Evolutionary conservation across 1,140 invertebrate species (phyloP), one percentile per base, ranked within the genome.

Genomic region (Listronotus oregonensis): DNA sequence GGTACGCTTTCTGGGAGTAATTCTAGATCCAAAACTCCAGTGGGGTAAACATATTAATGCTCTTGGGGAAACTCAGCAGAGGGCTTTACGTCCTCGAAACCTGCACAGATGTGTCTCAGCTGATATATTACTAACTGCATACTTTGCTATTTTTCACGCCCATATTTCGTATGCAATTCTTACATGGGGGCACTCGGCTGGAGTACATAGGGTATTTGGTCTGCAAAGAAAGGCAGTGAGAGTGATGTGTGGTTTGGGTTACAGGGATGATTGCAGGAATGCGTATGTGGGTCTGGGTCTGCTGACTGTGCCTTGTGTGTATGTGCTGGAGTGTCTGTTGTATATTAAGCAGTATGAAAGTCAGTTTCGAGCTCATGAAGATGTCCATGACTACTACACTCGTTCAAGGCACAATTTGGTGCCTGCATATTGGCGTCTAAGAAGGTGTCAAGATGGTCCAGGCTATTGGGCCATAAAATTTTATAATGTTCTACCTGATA

Each of bases 401-500:
- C 31, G 18, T 0, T 6, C 12, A n/a, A 4, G 6, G 34, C 11
- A 21, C 10, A 34, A 52, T 37, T 52, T 52, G n/a, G n/a, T 34
- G 34, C 50, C 50, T 6, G 10, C n/a, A 17, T 52, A 52, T 17
- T 32, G 50, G 10, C 50, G 21, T 17, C 6, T 52, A 7, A 0
- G 50, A 21, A 34, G 21, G 27, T 52, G 50, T 17, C 50, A 52
- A 6, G 21, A 34, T 52, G 50, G 50, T 31, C 27, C 27, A 12
- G 50, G 50, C 10, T 52, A 52, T 10, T 52, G 50, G 50, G 31
- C 6, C 6, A 6, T 52, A 0, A 32, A 31, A 52, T 52, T 17
- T 52, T 32, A 32, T 37, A 52, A 52, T 32, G 50, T 12, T n/a
- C 14, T 52, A n/a, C 27, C 27, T 27, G 21, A 5, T 27, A 1